These are phyloP conservation scores for Musca domestica DNA, from an alignment of 1,140 invertebrate species.

Conservation along the genomic window DNA sequence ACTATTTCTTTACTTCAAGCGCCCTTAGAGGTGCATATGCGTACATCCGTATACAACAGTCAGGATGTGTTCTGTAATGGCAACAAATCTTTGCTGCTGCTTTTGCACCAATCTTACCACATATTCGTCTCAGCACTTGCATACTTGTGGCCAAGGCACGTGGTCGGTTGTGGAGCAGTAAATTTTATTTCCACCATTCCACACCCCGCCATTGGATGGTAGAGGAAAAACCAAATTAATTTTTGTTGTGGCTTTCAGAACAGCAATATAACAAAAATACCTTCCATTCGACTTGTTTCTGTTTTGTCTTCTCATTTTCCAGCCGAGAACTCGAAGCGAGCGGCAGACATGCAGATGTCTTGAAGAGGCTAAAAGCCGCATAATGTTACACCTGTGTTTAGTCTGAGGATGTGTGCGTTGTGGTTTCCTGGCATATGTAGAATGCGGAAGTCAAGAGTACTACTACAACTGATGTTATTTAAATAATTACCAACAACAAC, in stretches of 20 bases:
- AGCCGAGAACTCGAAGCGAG: not conserved
- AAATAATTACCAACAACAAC: conserved; percentile 18
- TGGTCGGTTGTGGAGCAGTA: conserved; percentile 14
- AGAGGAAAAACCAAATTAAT: conserved; percentile 14
- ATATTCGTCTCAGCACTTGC: conserved; percentile 17
- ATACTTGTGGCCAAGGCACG: conserved; percentile 15
- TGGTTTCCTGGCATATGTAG: conserved; percentile 5
- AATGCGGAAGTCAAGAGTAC: conserved; percentile 1
- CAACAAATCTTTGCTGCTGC: no score
- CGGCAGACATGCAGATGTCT: not conserved
- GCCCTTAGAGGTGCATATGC: no score
- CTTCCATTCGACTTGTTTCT: no score
- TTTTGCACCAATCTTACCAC: conserved; percentile 1
- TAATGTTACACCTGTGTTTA: conserved; percentile 18
- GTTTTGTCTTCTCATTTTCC: not conserved
- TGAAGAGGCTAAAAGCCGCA: conserved; percentile 6
- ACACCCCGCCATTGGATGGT: not conserved
- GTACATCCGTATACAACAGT: no score
- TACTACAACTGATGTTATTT: conserved; percentile 19
- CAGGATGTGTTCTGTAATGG: no score
- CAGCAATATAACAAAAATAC: not conserved
- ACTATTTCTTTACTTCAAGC: no score
- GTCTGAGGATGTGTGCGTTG: conserved; percentile 9
- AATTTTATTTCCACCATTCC: not conserved
- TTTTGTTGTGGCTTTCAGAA: conserved; percentile 13